Percentiles rank a stretch among this genome's conserved stretches.
phyloP scores from a whole-genome alignment of 1,140 invertebrate genomes.

The Tetramorium simillimum region DNA sequence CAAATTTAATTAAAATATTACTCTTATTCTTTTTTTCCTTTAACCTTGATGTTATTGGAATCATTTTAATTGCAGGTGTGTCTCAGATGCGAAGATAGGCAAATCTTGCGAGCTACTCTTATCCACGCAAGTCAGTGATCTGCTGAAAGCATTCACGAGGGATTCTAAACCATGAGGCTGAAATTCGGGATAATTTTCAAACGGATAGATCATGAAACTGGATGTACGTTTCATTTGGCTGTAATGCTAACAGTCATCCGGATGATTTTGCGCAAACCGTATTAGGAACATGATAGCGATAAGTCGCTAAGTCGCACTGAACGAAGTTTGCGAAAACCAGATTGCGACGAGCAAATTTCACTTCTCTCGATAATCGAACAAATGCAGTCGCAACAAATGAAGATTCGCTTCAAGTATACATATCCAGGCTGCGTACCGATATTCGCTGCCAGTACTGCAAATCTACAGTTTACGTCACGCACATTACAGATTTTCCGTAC shows the following conservation, averaged over 20 bases:
- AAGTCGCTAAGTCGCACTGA: conserved; percentile 36
- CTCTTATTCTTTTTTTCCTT: background rate
- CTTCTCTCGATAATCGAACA: conserved; percentile 22
- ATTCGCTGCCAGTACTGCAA: too few relatives aligned
- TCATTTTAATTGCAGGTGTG: conserved; percentile 32
- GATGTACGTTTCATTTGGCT: conserved; percentile 36
- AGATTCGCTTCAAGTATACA: background rate
- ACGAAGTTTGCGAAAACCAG: conserved; percentile 38
- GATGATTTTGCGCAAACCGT: conserved; percentile 57
- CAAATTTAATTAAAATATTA: background rate
- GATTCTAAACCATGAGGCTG: conserved; percentile 53
- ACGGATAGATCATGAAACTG: conserved; percentile 18
- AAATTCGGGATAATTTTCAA: conserved; percentile 61
- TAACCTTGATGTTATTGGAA: conserved; percentile 1
- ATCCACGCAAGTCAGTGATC: conserved; percentile 24
- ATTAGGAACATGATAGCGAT: conserved; percentile 72
- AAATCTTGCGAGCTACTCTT: conserved; percentile 12
- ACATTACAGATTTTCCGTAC: too few relatives aligned
- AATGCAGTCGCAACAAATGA: conserved; percentile 48
- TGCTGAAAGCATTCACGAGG: conserved; percentile 60
- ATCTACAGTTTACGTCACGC: too few relatives aligned
- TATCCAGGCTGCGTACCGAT: too few relatives aligned
- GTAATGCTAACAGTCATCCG: conserved; percentile 66
- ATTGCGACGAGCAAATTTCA: conserved; percentile 3
- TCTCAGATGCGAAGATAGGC: background rate